Evolutionary conservation across 1,140 invertebrate genomes (phyloP), one percentile per base, ranked within the genome.

Genomic region (Adoxophyes honmai): DNA sequence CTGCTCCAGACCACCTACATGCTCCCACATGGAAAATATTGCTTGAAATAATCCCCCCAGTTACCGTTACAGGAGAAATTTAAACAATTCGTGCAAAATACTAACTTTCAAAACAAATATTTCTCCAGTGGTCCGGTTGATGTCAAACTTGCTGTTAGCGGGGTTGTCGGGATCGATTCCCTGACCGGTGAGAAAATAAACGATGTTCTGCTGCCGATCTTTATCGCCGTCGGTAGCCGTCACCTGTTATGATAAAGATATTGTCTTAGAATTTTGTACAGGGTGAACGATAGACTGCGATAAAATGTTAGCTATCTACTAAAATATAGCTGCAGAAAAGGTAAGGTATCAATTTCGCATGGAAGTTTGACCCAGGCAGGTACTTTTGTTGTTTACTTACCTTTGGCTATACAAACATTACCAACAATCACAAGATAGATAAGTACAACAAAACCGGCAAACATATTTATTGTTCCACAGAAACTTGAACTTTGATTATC

Each of bases 101-200:
- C 53, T 78, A 70, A 97, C 96, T 93, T 97, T 97, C 1, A 97
- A 89, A 6, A 98, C 96, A 78, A 95, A 98, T 85, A 98, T 98
- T 86, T 97, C 96, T 44, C 97, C 97, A 2, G 95, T 97, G 1
- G 96, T 97, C 59, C 95, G 92, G 89, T 99, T 98, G 68, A 99
- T 98, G 78, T 97, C 95, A 76, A 99, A 99, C 90, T 98, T 98
- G 89, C 96, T 97, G 78, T 98, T 98, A 57, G 95, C 94, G 33
- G 96, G 95, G 90, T 98, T 97, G 82, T 97, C 95, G 6, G 97
- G 94, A 90, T 98, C 96, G 70, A 98, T 98, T 55, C 97, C 98
- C 81, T 99, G 97, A 7, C 98, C 98, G 15, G 97, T 98, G 44
- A 99, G 90, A 88, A 97, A 98, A 86, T 99, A 99, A 4, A 98